A percentile compares a stretch with the other conserved stretches of the same genome.
These are phyloP conservation scores for Schizopygopsis pylzovi DNA, from an alignment of 2,797 vertebrate genomes.

Conservation along the genomic window DNA sequence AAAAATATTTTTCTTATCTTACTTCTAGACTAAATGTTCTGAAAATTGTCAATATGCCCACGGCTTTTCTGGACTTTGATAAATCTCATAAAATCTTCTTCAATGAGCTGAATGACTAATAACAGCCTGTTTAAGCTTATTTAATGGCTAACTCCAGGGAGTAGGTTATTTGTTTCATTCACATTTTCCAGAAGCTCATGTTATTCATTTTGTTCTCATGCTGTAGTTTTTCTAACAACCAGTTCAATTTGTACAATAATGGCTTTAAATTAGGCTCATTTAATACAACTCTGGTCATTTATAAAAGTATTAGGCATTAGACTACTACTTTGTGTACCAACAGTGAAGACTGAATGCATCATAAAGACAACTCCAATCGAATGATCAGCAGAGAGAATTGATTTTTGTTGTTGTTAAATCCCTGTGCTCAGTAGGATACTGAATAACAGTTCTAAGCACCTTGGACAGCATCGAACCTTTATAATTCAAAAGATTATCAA, in stretches of 20 bases:
- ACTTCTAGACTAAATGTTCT: slow-evolving; percentile 5
- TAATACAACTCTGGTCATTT: slow-evolving; percentile 30
- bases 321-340: slow-evolving; percentile 28
- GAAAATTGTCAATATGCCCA: slow-evolving; percentile 13
- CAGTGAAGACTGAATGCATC: slow-evolving; percentile 43
- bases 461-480: slow-evolving; percentile 25
- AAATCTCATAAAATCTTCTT: slow-evolving; percentile 14
- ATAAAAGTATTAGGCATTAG: slow-evolving; percentile 41
- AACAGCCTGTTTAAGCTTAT: slow-evolving; percentile 2
- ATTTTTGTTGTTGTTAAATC: slow-evolving; percentile 40
- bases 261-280: slow-evolving; percentile 43
- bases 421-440: slow-evolving; percentile 12
- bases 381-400: slow-evolving; percentile 34
- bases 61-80: slow-evolving; percentile 20
- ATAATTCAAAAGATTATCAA: slow-evolving; percentile 23
- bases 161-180: slow-evolving; percentile 38
- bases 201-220: slow-evolving; percentile 13
- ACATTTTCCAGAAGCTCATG: slow-evolving; percentile 29
- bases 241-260: slow-evolving; percentile 45
- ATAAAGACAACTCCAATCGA: slow-evolving; percentile 40
- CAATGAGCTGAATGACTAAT: slow-evolving; percentile 21
- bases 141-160: slow-evolving; percentile 21
- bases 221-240: slow-evolving; percentile 15
- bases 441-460: slow-evolving; percentile 29
- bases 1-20: neutral